A percentile compares a stretch with the other conserved stretches of the same genome.
These are phyloP conservation scores for Tragelaphus strepsiceros DNA, from an alignment of 2,113 vertebrate species.

Conservation along the genomic window DNA sequence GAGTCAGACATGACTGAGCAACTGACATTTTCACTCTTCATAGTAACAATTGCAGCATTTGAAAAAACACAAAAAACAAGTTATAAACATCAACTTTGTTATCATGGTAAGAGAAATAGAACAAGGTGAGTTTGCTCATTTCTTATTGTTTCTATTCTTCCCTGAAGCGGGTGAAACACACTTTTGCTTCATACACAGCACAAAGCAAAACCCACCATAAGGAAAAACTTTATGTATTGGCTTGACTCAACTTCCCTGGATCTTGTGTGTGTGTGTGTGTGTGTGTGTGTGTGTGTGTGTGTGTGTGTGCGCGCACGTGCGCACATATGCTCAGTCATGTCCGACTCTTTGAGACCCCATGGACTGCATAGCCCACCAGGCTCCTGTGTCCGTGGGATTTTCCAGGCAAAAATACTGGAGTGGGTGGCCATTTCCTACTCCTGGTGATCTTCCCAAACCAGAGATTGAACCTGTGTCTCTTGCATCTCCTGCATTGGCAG, in stretches of 20 bases:
- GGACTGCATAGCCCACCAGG: background rate
- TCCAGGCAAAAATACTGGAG: background rate
- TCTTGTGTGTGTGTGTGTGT: background rate
- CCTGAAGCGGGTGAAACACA: constrained; percentile 56
- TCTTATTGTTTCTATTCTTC: constrained; percentile 48
- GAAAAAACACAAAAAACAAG: background rate
- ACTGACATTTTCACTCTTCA: background rate
- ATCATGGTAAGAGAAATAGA: background rate
- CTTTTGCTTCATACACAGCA: background rate
- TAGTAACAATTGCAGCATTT: background rate
- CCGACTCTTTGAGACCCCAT: background rate
- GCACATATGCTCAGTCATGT: background rate
- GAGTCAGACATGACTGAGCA: background rate
- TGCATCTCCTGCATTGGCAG: background rate
- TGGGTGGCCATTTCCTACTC: background rate
- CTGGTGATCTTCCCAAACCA: background rate
- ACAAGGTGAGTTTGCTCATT: constrained; percentile 28
- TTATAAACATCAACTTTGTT: background rate
- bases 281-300: too few species aligned
- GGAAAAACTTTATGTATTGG: background rate
- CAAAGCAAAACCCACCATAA: background rate
- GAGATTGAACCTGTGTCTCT: background rate
- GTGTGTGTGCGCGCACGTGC: too few species aligned
- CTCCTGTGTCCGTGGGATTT: background rate
- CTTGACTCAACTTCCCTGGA: constrained; percentile 12